Evolutionary conservation across 2,888 invertebrate genomes (phyloP).

Genomic region (Sthenelais limicola): DNA sequence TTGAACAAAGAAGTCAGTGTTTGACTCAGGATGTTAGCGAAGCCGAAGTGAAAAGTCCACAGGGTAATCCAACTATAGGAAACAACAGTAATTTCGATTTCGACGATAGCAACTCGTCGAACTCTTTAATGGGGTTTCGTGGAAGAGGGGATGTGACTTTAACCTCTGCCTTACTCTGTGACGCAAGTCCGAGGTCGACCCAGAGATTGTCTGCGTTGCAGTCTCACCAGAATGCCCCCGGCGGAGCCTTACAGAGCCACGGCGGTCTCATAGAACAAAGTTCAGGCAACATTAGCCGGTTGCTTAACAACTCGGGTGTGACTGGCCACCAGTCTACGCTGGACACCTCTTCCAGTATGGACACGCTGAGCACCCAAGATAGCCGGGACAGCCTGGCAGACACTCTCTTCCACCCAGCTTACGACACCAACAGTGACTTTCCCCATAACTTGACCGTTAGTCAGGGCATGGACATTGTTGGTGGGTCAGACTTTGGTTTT

Average conservation of each 20-base stretch:
- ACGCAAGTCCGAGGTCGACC: background rate
- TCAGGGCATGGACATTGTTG: constrained; percentile 16
- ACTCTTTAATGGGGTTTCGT: constrained; percentile 16
- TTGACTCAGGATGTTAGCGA: background rate
- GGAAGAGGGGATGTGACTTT: constrained; percentile 34
- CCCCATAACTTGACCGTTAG: constrained; percentile 1
- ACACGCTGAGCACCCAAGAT: constrained; percentile 37
- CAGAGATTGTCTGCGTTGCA: constrained; percentile 3
- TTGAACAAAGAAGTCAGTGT: constrained; percentile 2
- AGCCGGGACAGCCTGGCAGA: constrained; percentile 38
- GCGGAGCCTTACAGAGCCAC: background rate
- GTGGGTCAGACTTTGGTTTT: constrained; percentile 19
- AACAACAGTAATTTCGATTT: background rate
- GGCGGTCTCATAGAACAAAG: background rate
- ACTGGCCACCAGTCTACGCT: constrained; percentile 7
- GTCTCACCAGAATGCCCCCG: background rate
- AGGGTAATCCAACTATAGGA: background rate
- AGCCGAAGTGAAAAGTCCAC: constrained; percentile 6
- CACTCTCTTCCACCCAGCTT: constrained; percentile 22
- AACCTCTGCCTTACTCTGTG: constrained; percentile 16
- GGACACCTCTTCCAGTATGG: constrained; percentile 41
- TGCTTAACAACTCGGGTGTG: background rate
- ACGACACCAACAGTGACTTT: constrained; percentile 34
- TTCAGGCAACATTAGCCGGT: background rate
- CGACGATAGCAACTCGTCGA: constrained; percentile 18